A percentile compares a stretch with the other conserved stretches of the same genome.
phyloP scores from a whole-genome alignment of 2,113 vertebrate species.

The Lepus americanus region DNA sequence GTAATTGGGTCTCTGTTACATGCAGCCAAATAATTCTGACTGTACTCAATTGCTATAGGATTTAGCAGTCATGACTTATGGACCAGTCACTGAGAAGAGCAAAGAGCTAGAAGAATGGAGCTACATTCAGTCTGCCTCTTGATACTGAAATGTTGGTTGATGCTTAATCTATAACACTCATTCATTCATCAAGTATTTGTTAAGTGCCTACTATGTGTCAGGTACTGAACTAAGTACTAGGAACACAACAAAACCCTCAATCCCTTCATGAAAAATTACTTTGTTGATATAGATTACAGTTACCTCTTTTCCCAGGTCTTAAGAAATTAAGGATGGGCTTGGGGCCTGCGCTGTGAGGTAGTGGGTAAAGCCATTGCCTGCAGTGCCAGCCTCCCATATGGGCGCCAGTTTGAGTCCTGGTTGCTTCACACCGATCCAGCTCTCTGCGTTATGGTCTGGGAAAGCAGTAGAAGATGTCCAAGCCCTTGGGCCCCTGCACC shows the following conservation, averaged over 20 bases:
- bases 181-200: constrained; percentile 5
- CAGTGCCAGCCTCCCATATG: too few species aligned
- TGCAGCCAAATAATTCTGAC: constrained; percentile 1
- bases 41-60: not conserved
- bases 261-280: constrained; percentile 47
- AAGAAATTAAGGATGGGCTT: not conserved
- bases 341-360: too few species aligned
- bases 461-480: too few species aligned
- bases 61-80: constrained; percentile 28
- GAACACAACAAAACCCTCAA: constrained; percentile 24
- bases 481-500: too few species aligned
- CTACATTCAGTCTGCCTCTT: not conserved
- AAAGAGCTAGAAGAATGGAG: not conserved
- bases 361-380: too few species aligned
- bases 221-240: not conserved
- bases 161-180: not conserved
- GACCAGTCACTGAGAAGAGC: constrained; percentile 31
- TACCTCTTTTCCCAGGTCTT: not conserved
- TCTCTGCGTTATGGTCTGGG: too few species aligned
- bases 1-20: not conserved
- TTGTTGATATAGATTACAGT: not conserved
- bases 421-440: too few species aligned
- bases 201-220: not conserved
- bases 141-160: not conserved
- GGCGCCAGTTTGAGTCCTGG: too few species aligned